Base-by-base conservation (phyloP, 2,888 invertebrate genomes). In the Thumatha senex region DNA sequence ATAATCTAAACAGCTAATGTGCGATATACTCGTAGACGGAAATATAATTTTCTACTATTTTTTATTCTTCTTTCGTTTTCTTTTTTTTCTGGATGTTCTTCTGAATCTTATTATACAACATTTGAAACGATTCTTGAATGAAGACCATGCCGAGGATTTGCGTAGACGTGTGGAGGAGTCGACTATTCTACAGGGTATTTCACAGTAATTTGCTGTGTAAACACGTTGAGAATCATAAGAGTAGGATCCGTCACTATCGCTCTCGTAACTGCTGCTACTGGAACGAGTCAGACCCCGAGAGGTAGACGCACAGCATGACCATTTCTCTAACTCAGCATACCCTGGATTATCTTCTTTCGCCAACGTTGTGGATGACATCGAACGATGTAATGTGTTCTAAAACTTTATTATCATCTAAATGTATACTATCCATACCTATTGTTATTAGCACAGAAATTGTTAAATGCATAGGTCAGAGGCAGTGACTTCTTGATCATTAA, bases 301-400 rank as follows among this genome's bases (percentile, higher is more conserved):
- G 8, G 87, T 88, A 7, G 88, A 78, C 0, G 88, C 78, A 1
- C 70, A 74, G 45, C 82, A 81, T 24, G 61, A 73, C 70, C 73
- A 76, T 45, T 74, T 66, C 15, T 67, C 63, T 46, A 62, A 65
- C 18, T 58, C 40, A 24, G 46, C 44, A 29, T 63, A 54, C 24
- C 48, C 48, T 56, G 64, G 51, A 46, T 50, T 48, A 35, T 48
- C 50, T 43, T 52, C 52, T 41, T 58, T 43, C 48, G 62, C 62
- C 36, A 63, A 49, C 36, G 57, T 47, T 31, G 58, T 56, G 9
- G 54, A 51, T 56, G 56, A 62, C 69, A 67, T 71, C 43, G 41
- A 45, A 29, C 36, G 30, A 31, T 48, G 31, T 31, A 40, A 36
- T 35, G 18, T 34, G 34, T 55, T 39, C 50, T 51, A 54, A 50